Conservation (phyloP, 2,797 vertebrate genomes). For the Sebastes trivittatus region DNA sequence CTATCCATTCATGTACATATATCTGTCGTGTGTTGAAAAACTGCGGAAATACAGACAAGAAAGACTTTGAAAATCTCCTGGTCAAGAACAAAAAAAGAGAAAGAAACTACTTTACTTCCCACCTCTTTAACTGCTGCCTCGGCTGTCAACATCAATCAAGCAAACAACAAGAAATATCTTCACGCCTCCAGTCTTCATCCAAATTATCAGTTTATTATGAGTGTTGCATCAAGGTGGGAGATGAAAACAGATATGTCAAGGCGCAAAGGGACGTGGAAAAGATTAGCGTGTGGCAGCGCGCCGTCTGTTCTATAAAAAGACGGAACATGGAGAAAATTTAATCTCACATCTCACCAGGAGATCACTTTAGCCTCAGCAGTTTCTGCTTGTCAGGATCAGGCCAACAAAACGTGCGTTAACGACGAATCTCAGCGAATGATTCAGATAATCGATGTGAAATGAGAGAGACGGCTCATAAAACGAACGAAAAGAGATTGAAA, state of each 20-base stretch:
- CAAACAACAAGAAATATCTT: constrained; percentile 10
- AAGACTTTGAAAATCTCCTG: not conserved
- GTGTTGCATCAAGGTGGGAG: constrained; percentile 53
- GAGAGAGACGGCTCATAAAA: not conserved
- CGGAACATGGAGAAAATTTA: constrained; percentile 20
- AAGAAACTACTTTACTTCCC: not conserved
- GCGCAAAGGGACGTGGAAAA: constrained; percentile 6
- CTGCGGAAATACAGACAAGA: not conserved
- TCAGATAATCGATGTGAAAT: constrained; percentile 17
- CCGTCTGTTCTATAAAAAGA: constrained; percentile 53
- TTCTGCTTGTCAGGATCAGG: constrained; percentile 30
- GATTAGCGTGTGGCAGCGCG: constrained; percentile 2
- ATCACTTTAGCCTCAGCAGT: constrained; percentile 28
- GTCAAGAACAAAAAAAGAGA: not conserved
- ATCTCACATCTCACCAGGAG: constrained; percentile 60
- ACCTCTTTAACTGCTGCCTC: not conserved
- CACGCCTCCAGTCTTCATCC: not conserved
- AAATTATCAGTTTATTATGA: constrained; percentile 61
- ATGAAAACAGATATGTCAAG: constrained; percentile 50
- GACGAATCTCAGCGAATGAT: not conserved
- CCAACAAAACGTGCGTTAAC: constrained; percentile 19
- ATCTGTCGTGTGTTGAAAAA: not conserved
- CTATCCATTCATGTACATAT: not conserved
- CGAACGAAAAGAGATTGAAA: not conserved
- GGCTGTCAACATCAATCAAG: constrained; percentile 8